Percentiles rank a stretch among this genome's conserved stretches.
Conservation (phyloP, 2,888 invertebrate genomes). For the Synanthedon vespiformis region DNA sequence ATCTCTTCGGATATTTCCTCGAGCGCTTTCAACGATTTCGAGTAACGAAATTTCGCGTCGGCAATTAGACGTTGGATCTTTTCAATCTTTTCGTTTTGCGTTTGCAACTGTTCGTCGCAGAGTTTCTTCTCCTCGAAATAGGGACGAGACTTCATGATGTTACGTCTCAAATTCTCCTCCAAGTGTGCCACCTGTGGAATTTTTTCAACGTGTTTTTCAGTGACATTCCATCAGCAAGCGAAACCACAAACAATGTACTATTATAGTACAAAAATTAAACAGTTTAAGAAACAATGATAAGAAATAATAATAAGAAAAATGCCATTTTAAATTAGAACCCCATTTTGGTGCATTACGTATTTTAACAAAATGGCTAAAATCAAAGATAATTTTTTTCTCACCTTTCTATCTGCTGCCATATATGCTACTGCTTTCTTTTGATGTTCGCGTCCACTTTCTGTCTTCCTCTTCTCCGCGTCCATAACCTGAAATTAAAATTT, state of each 20-base stretch:
- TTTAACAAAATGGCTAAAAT: neutral
- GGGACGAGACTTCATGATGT: constrained; percentile 86
- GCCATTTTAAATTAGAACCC: no score
- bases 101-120: constrained; percentile 86
- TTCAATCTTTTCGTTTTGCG: constrained; percentile 87
- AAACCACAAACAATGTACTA: no score
- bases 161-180: constrained; percentile 85
- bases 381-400: constrained; percentile 20
- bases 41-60: constrained; percentile 84
- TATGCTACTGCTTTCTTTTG: constrained; percentile 84
- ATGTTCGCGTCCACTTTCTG: constrained; percentile 90
- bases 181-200: constrained; percentile 75
- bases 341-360: no score
- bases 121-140: constrained; percentile 93
- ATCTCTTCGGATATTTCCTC: constrained; percentile 95
- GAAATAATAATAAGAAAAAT: no score
- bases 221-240: no score
- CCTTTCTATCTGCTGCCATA: constrained; percentile 83
- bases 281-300: no score
- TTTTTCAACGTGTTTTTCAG: no score
- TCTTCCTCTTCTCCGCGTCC: constrained; percentile 92
- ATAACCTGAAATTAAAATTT: constrained; percentile 73
- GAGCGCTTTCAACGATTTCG: constrained; percentile 83
- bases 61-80: constrained; percentile 83
- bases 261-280: no score